Evolutionary conservation across 2,888 invertebrate genomes (phyloP), one percentile per base, ranked within the genome.

Genomic region (Trypoxylon attenuatum): DNA sequence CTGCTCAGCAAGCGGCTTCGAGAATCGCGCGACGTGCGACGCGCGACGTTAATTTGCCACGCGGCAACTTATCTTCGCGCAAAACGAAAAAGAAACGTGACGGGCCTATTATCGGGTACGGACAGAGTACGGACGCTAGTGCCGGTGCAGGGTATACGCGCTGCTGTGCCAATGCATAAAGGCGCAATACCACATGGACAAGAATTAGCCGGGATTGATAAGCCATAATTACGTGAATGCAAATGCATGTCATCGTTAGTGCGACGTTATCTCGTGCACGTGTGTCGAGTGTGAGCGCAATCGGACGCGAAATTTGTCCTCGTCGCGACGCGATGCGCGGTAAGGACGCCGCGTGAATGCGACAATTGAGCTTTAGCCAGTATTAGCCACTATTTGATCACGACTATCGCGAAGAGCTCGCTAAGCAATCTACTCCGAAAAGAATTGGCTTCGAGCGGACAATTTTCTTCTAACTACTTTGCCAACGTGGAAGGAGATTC

Each of bases 231-330:
- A 60, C 67, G 55, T 59, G 47, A 56, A 55, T 66, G 55, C 56
- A 60, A 65, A 52, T 52, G 66, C 60, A 60, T 29, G 67, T 60
- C 60, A 66, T 59, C 65, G 67, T 65, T 68, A 33, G 58, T 58
- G 51, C 42, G 59, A 33, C 46, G 58, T 39, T 47, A 33, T 50
- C 42, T 45, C 52, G n/a, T n/a, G n/a, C n/a, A 58, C 45, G 59
- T 23, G 41, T 54, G 59, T 41, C 67, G 54, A 33, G 2, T 33
- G 13, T 33, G 13, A 5, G 56, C 66, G 53, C 41, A 54, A 50
- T 64, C 46, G 52, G 22, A 38, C 29, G 33, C 49, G 19, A 38
- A 21, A 46, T 46, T 8, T n/a, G 10, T 23, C 27, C 50, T 19
- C 10, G 29, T n/a, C n/a, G n/a, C n/a, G n/a, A n/a, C n/a, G n/a